phyloP scores from a whole-genome alignment of 2,113 vertebrate genomes.

The Stigmatopora nigra region DNA sequence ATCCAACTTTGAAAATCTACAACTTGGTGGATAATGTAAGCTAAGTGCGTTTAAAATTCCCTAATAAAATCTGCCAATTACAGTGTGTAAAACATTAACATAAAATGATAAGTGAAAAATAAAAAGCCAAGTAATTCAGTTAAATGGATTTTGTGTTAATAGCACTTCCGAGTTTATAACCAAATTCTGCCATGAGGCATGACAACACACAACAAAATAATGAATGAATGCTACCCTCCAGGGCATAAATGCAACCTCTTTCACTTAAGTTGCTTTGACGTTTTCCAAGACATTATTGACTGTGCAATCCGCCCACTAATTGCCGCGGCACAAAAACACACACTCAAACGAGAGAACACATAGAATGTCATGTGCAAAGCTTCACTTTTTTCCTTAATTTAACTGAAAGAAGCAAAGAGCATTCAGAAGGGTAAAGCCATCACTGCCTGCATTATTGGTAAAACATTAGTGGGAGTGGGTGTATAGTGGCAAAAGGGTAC shows the following conservation, averaged over 20 bases:
- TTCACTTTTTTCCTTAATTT: constrained; percentile 24
- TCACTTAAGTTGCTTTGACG: constrained; percentile 30
- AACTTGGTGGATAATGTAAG: neutral
- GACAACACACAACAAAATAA: constrained; percentile 17
- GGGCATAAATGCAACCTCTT: constrained; percentile 28
- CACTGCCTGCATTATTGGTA: constrained; percentile 38
- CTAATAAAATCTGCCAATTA: neutral
- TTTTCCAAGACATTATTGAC: constrained; percentile 37
- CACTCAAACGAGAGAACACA: neutral
- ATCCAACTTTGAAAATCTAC: neutral
- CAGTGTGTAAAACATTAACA: constrained; percentile 8
- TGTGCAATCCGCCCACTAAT: constrained; percentile 32
- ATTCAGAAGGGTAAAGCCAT: constrained; percentile 26
- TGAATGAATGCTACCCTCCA: constrained; percentile 27
- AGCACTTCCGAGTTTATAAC: constrained; percentile 14
- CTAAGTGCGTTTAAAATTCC: neutral
- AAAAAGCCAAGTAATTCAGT: constrained; percentile 1
- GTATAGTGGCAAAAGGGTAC: neutral
- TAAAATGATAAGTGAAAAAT: neutral
- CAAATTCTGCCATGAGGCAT: constrained; percentile 21
- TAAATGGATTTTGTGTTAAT: constrained; percentile 13
- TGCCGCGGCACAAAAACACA: constrained; percentile 21
- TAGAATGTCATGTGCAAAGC: constrained; percentile 10
- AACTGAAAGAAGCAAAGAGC: constrained; percentile 20
- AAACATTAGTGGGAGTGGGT: constrained; percentile 33